Evolutionary conservation across 2,113 vertebrate genomes (phyloP), one percentile per base, ranked within the genome.

Genomic region (Leptosomus discolor): DNA sequence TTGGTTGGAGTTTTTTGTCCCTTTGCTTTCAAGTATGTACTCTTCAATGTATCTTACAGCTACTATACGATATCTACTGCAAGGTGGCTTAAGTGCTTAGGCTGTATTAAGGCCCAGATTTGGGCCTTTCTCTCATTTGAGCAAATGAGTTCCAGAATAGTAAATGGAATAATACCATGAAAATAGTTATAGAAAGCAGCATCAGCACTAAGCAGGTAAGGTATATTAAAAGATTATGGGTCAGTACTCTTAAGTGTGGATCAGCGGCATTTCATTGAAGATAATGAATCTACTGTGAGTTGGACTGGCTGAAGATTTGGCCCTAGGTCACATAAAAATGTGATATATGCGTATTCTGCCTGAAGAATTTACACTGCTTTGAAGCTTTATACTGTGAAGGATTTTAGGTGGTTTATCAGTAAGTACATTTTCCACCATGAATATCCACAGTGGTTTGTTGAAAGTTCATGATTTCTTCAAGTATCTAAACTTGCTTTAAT

Each of bases 361-460:
- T 91, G 87, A 82, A 92, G 77, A 95, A 85, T 77, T 94, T 76
- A 76, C 71, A 53, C 45, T 65, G 77, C 93, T 94, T 97, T 96
- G 92, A 95, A 95, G 90, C 69, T 82, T 94, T 89, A 48, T 53
- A 63, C 81, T 91, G 17, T 81, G 57, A 95, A 90, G 65, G 84
- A 71, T 71, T 96, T 96, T 93, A 75, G 90, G 60, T 92, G 65
- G 48, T 81, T 96, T 96, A 87, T 77, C 84, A 56, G 56, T 91
- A 96, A 97, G 71, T 79, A 87, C 69, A n/a, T 82, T 95, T 90
- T 92, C 53, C 68, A 82, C 56, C 57, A 64, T 45, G 43, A 81
- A 78, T 91, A 94, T 89, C 76, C 1, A 4, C 37, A 58, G 60
- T 81, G 11, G 64, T 91, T 51, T 74, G 39, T 51, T 74, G 39